Conservation (phyloP, 2,113 vertebrate genomes). For the Thamnophis sirtalis region DNA sequence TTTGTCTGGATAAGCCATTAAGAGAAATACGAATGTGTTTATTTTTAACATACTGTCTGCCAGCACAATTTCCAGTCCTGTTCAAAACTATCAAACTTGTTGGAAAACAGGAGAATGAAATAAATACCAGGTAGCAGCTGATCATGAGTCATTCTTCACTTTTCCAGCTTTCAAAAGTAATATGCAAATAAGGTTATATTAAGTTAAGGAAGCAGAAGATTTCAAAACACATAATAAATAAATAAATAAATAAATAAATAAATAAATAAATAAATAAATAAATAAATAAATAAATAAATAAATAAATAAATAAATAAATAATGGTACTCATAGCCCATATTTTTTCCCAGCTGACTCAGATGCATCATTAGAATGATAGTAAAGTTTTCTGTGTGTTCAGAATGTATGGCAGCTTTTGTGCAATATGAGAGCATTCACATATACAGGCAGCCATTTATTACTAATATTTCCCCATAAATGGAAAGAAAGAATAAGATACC, state of each 20-base stretch:
- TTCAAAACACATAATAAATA: not conserved
- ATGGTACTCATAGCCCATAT: accelerated
- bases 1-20: not conserved
- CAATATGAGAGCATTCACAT: not conserved
- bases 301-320: not conserved
- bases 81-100: not conserved
- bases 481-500: not conserved
- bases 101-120: not conserved
- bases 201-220: accelerated
- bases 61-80: not conserved
- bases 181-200: not conserved
- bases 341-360: not conserved
- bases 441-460: not conserved
- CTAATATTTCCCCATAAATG: not conserved
- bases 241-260: too few relatives aligned
- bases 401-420: not conserved
- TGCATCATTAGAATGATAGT: not conserved
- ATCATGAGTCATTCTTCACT: not conserved
- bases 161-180: not conserved
- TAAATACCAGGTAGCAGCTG: not conserved
- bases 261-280: too few relatives aligned
- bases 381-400: not conserved
- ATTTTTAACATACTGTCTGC: not conserved
- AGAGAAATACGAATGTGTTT: not conserved
- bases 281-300: too few relatives aligned